Percentiles rank a stretch among this genome's conserved stretches.
Evolutionary conservation across 2,113 vertebrate species (phyloP).

Genomic region (Heterotis niloticus): DNA sequence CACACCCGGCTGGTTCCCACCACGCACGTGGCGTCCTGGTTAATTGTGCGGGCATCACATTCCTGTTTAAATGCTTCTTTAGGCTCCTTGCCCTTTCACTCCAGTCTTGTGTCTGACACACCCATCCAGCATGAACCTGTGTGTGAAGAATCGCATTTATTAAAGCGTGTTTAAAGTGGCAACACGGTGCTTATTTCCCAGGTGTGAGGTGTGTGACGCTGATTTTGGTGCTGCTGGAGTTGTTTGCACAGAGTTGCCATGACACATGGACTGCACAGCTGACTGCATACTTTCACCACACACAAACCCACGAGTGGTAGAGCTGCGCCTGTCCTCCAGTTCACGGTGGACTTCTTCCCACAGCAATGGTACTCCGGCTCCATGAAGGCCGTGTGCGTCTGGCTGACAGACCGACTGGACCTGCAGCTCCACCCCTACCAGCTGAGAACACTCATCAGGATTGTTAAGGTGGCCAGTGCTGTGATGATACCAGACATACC

Average conservation of each 20-base stretch:
- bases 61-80: background rate
- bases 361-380: conserved; percentile 92
- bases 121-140: background rate
- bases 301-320: background rate
- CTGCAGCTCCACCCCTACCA: conserved; percentile 94
- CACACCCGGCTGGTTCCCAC: background rate
- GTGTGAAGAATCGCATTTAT: background rate
- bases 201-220: no score
- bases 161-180: background rate
- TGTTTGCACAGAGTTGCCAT: background rate
- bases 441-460: conserved; percentile 96
- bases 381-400: conserved; percentile 85
- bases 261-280: background rate
- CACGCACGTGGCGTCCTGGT: background rate
- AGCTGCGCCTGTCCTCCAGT: background rate
- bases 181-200: no score
- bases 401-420: conserved; percentile 91
- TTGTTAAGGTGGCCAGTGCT: conserved; percentile 82
- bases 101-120: background rate
- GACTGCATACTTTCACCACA: background rate
- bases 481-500: background rate
- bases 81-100: background rate
- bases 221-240: no score
- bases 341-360: conserved; percentile 21
- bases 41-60: background rate